Base-by-base conservation (phyloP, 2,888 invertebrate genomes). In the Chorisops tibialis region DNA sequence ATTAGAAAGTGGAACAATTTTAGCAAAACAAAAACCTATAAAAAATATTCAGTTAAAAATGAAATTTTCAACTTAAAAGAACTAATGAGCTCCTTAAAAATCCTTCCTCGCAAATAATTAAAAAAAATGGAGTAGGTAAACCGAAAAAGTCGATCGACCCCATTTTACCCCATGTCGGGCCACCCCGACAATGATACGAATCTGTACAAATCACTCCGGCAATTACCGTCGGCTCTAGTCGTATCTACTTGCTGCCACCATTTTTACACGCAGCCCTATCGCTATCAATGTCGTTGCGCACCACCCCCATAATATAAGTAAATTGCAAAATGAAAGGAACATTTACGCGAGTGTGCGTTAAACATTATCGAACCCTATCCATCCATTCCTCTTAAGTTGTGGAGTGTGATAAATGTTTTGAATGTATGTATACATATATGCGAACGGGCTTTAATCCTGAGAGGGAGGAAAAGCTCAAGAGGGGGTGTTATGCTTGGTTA, bases 191-290 rank as follows among this genome's bases (percentile, higher is more conserved):
- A 37, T 38, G 61, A 61, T 61, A 63, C 38, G 50, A 59, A 64
- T 64, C 64, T 59, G 59, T 52, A 64, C 64, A 64, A 64, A 64
- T 64, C 64, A 61, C 59, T 59, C 45, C 54, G 62, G 64, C 64
- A 64, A 64, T 64, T 64, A 64, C 56, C 52, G 60, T 48, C 51
- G 43, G 56, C 41, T 39, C 43, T 47, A 30, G 47, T 18, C 37
- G 30, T 30, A 30, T 30, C 30, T 30, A 45, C 43, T 41, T 54
- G 51, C 52, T 50, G 62, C 58, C 62, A 54, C 52, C 52, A 52
- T 39, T 52, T 37, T 14, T 39, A 12, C 38, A 50, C 50, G 35
- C 50, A 50, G 22, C 18, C 24, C 12, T 47, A n/a, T 18, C 18
- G 19, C n/a, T 16, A 7, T 16, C 47, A 19, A 7, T 30, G 30